Evolutionary conservation across 2,797 vertebrate species (phyloP), one percentile per base, ranked within the genome.

Genomic region (Poecile montanus): DNA sequence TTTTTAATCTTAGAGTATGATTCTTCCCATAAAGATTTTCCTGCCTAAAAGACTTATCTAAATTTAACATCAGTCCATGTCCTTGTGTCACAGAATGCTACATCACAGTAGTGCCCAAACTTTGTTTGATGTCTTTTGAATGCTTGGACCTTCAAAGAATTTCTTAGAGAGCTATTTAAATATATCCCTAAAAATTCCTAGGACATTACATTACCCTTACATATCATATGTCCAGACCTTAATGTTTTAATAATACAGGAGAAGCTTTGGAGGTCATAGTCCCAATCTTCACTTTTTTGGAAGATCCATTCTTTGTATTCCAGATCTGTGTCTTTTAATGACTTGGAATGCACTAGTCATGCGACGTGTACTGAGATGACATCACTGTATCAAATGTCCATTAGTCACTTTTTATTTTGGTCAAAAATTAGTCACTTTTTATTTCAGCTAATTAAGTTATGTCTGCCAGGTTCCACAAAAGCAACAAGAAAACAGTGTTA

Each of bases 261-360:
- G 16, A 71, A 80, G 10, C 1, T 56, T 77, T 56, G 21, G 26
- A 47, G 19, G 2, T 74, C 27, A 26, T 61, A 3, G 2, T 34
- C 9, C 10, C 10, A 2, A 17, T 32, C 15, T 38, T 85, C 42
- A n/a, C 13, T 50, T 40, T 72, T 13, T 57, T 61, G 34, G 26
- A 68, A 72, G 61, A 11, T 3, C 12, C 4, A 32, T 34, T 6
- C n/a, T 38, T 83, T 62, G 10, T 18, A 42, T 57, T 76, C 9
- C 9, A 13, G 4, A 50, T 40, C 16, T 50, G 2, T 40, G 3
- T 10, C 10, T 53, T 83, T 14, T 54, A 30, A 57, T 23, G 22
- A 20, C 5, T 53, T 29, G 30, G 2, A 2, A 3, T 18, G 10
- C 0, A 1, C 26, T 32, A 27, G 5, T 9, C 4, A 32, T 47